Evolutionary conservation across 2,797 vertebrate genomes (phyloP).

Genomic region (Scyliorhinus canicula): DNA sequence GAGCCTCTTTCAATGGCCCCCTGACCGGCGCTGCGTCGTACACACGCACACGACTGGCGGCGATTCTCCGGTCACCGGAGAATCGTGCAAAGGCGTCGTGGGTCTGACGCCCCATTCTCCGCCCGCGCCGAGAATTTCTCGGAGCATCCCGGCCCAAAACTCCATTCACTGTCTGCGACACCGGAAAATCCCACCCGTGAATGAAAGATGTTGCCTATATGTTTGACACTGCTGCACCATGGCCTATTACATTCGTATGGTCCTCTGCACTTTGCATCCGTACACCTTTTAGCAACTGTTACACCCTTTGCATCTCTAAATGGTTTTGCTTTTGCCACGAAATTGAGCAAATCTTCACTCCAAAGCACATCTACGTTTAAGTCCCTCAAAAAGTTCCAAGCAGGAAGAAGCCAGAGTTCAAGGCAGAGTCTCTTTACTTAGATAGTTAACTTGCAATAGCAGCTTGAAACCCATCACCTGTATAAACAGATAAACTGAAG

Average conservation of each 20-base stretch:
- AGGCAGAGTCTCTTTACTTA: not conserved
- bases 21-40: too few relatives aligned
- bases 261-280: not conserved
- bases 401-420: not conserved
- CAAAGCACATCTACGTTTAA: not conserved
- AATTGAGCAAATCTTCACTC: not conserved
- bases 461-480: slow-evolving; percentile 11
- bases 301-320: not conserved
- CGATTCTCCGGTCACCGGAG: too few relatives aligned
- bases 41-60: too few relatives aligned
- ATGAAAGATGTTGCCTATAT: not conserved
- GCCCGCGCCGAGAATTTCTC: too few relatives aligned
- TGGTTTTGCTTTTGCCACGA: not conserved
- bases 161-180: too few relatives aligned
- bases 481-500: not conserved
- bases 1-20: too few relatives aligned
- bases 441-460: not conserved
- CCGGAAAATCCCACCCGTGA: too few relatives aligned
- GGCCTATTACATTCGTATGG: not conserved
- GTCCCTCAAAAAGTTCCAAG: not conserved
- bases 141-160: too few relatives aligned
- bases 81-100: too few relatives aligned
- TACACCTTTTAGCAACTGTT: not conserved
- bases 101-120: too few relatives aligned
- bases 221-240: not conserved